Conservation (phyloP, 2,797 vertebrate genomes). For the Crocidura indochinensis region DNA sequence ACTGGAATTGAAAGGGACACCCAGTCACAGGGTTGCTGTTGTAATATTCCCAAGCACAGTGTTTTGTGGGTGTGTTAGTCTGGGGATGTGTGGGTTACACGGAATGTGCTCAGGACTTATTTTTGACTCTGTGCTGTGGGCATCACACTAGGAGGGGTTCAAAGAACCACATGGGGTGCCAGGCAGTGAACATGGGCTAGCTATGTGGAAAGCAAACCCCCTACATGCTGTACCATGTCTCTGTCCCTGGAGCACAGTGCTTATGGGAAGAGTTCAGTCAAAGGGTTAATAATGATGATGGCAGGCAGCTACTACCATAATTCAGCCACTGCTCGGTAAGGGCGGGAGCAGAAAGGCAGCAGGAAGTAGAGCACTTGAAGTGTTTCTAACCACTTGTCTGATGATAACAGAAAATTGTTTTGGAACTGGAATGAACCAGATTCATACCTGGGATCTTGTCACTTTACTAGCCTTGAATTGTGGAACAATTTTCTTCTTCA, state of each 20-base stretch:
- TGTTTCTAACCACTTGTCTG: conserved; percentile 27
- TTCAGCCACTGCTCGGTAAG: conserved; percentile 12
- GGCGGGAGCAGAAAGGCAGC: background rate
- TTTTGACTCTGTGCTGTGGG: too few species aligned
- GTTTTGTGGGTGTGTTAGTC: too few species aligned
- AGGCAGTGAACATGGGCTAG: too few species aligned
- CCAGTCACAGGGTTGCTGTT: background rate
- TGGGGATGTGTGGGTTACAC: too few species aligned
- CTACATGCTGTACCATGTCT: too few species aligned
- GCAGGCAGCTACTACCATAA: background rate
- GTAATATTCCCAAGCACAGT: background rate
- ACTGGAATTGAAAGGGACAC: conserved; percentile 19
- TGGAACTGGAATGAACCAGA: background rate
- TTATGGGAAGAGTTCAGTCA: conserved; percentile 23
- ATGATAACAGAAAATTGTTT: conserved; percentile 60
- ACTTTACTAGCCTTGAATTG: background rate
- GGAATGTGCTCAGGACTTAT: too few species aligned
- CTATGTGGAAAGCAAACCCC: too few species aligned
- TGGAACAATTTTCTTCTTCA: conserved; percentile 21
- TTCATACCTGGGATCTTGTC: conserved; percentile 21
- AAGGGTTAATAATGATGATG: conserved; percentile 8
- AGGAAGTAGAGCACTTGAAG: background rate
- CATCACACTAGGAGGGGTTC: too few species aligned
- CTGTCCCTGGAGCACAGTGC: background rate
- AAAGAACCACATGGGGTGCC: too few species aligned